Percentiles rank a stretch among this genome's conserved stretches.
phyloP scores from a whole-genome alignment of 2,113 vertebrate species.

The Paratilapia polleni region DNA sequence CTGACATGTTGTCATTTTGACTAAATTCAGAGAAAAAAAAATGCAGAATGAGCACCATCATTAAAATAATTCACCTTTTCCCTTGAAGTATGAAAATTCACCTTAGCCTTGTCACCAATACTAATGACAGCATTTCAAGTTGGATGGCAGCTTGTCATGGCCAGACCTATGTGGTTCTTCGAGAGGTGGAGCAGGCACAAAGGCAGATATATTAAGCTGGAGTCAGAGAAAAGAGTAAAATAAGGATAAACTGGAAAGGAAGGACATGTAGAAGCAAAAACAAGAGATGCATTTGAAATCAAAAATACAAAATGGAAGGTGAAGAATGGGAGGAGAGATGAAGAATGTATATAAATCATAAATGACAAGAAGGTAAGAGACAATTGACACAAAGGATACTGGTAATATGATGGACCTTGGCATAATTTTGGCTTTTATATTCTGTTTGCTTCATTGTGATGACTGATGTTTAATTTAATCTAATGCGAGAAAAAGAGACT shows the following conservation, averaged over 20 bases:
- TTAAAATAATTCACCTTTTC: conserved; percentile 24
- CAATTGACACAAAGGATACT: neutral
- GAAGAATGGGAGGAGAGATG: neutral
- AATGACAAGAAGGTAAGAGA: neutral
- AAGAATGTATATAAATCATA: neutral
- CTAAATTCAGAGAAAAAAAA: conserved; percentile 19
- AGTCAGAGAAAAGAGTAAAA: neutral
- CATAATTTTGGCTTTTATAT: neutral
- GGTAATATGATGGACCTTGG: no score
- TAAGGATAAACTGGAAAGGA: neutral
- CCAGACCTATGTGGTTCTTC: neutral
- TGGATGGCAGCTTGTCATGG: neutral
- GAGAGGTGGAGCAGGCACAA: conserved; percentile 1
- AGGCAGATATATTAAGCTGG: neutral
- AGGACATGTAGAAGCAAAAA: neutral
- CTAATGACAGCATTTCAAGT: conserved; percentile 7
- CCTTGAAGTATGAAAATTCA: conserved; percentile 19
- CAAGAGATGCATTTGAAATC: neutral
- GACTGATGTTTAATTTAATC: conserved; percentile 31
- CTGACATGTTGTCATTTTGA: conserved; percentile 3
- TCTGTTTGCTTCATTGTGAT: neutral
- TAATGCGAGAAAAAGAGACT: conserved; percentile 15
- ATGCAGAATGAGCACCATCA: neutral
- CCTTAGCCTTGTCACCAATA: neutral
- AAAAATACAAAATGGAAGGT: neutral